Conservation (phyloP, 2,888 invertebrate species). For the Meliscaeva auricollis region DNA sequence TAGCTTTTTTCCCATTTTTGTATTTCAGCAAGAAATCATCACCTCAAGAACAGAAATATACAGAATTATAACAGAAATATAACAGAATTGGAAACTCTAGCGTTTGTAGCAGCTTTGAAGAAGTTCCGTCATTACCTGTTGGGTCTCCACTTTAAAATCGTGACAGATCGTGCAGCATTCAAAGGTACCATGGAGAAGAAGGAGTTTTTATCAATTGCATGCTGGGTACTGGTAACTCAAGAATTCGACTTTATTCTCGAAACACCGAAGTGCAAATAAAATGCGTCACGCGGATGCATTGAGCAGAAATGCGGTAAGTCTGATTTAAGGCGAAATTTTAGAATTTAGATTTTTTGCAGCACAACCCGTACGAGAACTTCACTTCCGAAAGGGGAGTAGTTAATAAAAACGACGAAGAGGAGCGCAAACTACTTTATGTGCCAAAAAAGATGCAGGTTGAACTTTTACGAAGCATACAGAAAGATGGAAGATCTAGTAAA, state of each 20-base stretch:
- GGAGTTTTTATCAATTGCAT: slow-evolving; percentile 71
- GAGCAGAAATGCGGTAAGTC: background rate
- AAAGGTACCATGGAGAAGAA: slow-evolving; percentile 77
- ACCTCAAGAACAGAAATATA: no score
- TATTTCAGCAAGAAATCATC: background rate
- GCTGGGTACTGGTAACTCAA: slow-evolving; percentile 77
- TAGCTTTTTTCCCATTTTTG: slow-evolving; percentile 23
- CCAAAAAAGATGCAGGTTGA: slow-evolving; percentile 12
- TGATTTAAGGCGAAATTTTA: slow-evolving; percentile 1
- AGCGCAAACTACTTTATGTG: background rate
- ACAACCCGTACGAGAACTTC: background rate
- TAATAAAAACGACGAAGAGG: background rate
- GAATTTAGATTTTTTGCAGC: background rate
- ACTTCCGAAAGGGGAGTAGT: background rate
- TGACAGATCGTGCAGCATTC: slow-evolving; percentile 66
- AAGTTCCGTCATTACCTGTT: slow-evolving; percentile 32
- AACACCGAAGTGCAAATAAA: slow-evolving; percentile 59
- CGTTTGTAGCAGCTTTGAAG: background rate
- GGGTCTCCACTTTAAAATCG: slow-evolving; percentile 59
- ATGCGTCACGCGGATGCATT: slow-evolving; percentile 64
- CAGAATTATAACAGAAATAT: background rate
- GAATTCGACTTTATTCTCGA: slow-evolving; percentile 59
- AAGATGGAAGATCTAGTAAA: slow-evolving; percentile 8
- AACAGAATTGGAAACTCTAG: background rate
- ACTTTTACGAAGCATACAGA: background rate